Conservation (phyloP, 2,888 invertebrate species). For the Mesochorus sp. region DNA sequence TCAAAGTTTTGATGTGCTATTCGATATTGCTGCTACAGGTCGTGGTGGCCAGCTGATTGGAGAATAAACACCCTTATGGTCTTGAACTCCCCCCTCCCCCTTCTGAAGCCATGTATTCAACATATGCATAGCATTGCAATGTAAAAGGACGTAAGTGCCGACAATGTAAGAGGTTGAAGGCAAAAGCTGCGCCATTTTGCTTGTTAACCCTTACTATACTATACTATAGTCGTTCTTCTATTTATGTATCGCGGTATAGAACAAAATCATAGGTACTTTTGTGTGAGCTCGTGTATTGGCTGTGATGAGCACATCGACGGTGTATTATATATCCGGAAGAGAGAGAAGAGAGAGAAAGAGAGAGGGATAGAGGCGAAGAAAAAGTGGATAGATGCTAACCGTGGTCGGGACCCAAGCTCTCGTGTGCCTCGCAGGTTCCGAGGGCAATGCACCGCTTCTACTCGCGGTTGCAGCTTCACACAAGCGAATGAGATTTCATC, state of each 20-base stretch:
- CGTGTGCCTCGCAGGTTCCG: conserved; percentile 48
- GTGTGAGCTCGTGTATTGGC: conserved; percentile 24
- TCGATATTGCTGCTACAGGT: conserved; percentile 16
- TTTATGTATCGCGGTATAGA: conserved; percentile 21
- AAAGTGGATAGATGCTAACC: neutral
- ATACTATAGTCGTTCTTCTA: neutral
- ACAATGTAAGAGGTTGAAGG: neutral
- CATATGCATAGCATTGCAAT: neutral
- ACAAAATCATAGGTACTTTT: conserved; percentile 44
- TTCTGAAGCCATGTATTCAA: neutral
- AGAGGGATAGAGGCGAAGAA: conserved; percentile 16
- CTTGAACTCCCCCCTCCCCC: neutral
- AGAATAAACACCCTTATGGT: conserved; percentile 28
- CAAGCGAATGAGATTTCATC: conserved; percentile 61
- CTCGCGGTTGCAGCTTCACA: conserved; percentile 37
- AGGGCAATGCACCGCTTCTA: conserved; percentile 59
- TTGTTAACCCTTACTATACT: too few relatives aligned
- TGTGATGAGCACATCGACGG: conserved; percentile 4
- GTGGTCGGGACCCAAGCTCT: conserved; percentile 28
- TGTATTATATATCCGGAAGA: conserved; percentile 3
- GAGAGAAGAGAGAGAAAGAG: conserved; percentile 3
- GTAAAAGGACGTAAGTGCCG: neutral
- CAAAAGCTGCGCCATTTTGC: neutral
- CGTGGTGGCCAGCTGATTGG: conserved; percentile 28
- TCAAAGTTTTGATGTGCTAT: conserved; percentile 19